Evolutionary conservation across 1,140 invertebrate species (phyloP).

Genomic region (Pachyrhynchus sulphureomaculatus): DNA sequence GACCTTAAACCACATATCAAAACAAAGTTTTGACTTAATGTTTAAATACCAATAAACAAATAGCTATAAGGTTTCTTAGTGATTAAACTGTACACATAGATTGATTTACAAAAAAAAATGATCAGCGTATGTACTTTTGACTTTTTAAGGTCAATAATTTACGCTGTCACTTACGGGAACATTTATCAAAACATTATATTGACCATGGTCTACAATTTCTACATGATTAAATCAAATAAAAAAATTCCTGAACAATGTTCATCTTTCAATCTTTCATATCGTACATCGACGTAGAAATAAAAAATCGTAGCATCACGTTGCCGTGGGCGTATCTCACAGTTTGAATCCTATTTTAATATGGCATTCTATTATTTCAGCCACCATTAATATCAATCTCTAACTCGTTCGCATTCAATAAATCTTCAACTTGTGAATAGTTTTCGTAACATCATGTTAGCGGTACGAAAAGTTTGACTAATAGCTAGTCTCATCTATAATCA

Average conservation of each 20-base stretch:
- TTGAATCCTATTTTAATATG: constrained; percentile 34
- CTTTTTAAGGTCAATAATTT: no score
- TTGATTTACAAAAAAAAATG: no score
- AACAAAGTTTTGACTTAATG: no score
- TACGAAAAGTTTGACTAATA: no score
- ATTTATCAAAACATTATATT: background rate
- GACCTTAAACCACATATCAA: no score
- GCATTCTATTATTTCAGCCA: constrained; percentile 34
- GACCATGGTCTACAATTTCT: background rate
- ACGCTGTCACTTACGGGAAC: no score
- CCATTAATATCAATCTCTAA: constrained; percentile 30
- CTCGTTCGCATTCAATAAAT: constrained; percentile 31
- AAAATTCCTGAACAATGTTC: constrained; percentile 15
- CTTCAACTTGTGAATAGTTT: constrained; percentile 10
- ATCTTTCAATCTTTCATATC: constrained; percentile 28
- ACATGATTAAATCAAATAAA: constrained; percentile 18
- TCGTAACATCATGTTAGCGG: background rate
- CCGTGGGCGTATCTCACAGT: constrained; percentile 29
- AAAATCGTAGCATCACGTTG: constrained; percentile 26
- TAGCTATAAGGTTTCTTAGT: no score
- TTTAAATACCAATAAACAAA: no score
- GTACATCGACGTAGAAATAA: constrained; percentile 17
- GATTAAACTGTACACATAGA: no score
- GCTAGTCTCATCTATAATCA: no score
- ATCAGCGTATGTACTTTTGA: no score